phyloP scores from a whole-genome alignment of 1,140 invertebrate genomes.

The Linepithema humile region DNA sequence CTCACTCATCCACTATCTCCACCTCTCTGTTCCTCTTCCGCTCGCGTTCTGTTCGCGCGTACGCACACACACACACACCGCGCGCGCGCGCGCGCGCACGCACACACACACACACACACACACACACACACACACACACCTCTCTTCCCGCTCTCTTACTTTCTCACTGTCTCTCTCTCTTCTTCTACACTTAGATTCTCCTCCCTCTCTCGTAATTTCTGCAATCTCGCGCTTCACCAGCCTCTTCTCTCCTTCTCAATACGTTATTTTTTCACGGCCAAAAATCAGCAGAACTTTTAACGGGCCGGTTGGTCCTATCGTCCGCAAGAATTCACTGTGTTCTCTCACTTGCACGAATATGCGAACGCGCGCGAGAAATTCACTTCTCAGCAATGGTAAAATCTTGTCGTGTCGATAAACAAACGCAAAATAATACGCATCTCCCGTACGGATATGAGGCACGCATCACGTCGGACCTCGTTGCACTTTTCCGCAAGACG shows the following conservation, averaged over 20 bases:
- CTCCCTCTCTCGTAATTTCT: neutral
- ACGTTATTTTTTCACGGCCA: conserved; percentile 63
- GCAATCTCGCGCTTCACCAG: neutral
- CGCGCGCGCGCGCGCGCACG: neutral
- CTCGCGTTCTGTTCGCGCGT: conserved; percentile 39
- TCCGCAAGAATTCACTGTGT: conserved; percentile 72
- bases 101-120: neutral
- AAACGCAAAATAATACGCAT: conserved; percentile 69
- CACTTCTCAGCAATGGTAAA: conserved; percentile 60
- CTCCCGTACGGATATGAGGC: conserved; percentile 53
- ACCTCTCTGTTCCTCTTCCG: conserved; percentile 14
- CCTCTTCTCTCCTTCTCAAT: neutral
- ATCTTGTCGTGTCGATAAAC: conserved; percentile 69
- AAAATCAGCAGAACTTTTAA: conserved; percentile 71
- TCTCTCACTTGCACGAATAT: conserved; percentile 51
- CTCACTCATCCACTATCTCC: conserved; percentile 14
- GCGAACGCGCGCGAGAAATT: neutral
- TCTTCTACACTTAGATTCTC: conserved; percentile 40
- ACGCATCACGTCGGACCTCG: conserved; percentile 34
- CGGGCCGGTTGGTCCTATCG: conserved; percentile 75
- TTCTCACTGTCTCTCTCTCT: conserved; percentile 43
- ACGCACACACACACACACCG: neutral
- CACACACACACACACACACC: conserved; percentile 5
- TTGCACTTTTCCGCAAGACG: conserved; percentile 70
- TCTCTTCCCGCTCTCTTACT: neutral